phyloP scores from a whole-genome alignment of 2,888 invertebrate species.

The Timandra comae region DNA sequence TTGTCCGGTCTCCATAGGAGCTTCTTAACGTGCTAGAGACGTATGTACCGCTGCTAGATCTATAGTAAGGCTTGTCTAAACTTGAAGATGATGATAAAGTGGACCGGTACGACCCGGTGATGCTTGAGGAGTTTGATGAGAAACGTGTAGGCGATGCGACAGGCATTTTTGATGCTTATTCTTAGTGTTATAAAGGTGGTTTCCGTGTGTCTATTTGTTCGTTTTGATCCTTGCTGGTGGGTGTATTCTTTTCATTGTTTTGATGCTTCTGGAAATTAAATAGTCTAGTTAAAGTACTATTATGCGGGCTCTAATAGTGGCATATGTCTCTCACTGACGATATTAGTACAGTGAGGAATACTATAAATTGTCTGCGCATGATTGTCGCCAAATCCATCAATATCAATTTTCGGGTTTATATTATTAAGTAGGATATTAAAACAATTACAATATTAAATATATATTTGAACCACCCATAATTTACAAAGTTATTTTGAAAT shows the following conservation, averaged over 20 bases:
- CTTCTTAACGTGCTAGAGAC: constrained; percentile 49
- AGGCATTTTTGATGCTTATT: constrained; percentile 54
- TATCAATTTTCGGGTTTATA: too few species aligned
- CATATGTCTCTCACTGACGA: too few species aligned
- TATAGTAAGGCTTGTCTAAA: constrained; percentile 75
- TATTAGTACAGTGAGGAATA: too few species aligned
- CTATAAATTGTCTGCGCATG: too few species aligned
- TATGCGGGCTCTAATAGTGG: too few species aligned
- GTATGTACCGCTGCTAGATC: constrained; percentile 60
- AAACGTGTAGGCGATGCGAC: constrained; percentile 77
- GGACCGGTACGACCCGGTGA: constrained; percentile 69
- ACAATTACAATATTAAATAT: too few species aligned
- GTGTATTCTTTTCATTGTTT: constrained; percentile 55
- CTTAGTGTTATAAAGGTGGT: background rate
- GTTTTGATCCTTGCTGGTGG: constrained; percentile 55
- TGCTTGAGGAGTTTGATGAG: constrained; percentile 53
- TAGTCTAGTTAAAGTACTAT: background rate
- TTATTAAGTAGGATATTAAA: too few species aligned
- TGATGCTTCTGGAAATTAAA: constrained; percentile 33
- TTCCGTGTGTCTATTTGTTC: constrained; percentile 14
- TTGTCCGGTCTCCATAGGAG: constrained; percentile 50
- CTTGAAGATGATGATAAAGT: constrained; percentile 63
- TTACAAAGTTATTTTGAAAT: too few species aligned
- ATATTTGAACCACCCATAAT: too few species aligned
- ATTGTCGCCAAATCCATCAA: too few species aligned